These are phyloP conservation scores for Lates japonicus DNA, from an alignment of 2,797 vertebrate genomes.

Conservation along the genomic window DNA sequence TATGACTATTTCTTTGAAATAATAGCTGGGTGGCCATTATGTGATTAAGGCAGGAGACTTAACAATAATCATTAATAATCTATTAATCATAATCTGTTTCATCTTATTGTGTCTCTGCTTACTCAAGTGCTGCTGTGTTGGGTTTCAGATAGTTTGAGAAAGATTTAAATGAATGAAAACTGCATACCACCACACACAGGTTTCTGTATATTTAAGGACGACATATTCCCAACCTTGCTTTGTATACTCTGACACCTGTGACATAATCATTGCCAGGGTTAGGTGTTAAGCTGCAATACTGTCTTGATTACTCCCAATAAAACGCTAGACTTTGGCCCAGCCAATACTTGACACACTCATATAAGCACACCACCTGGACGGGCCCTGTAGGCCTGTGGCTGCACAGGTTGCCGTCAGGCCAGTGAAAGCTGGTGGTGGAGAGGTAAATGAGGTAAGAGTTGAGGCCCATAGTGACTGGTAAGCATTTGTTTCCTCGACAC, in stretches of 20 bases:
- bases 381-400: conserved; percentile 13
- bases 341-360: conserved; percentile 32
- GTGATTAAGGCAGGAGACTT: too few relatives aligned
- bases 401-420: conserved; percentile 31
- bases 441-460: neutral
- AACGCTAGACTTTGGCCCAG: conserved; percentile 76
- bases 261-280: conserved; percentile 64
- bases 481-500: conserved; percentile 56
- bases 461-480: neutral
- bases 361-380: conserved; percentile 25
- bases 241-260: conserved; percentile 13
- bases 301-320: conserved; percentile 68
- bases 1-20: too few relatives aligned
- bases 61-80: too few relatives aligned
- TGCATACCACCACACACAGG: conserved; percentile 23
- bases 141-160: conserved; percentile 1
- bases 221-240: neutral
- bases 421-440: neutral
- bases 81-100: neutral
- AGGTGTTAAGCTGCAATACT: conserved; percentile 38
- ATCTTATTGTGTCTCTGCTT: neutral
- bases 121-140: neutral
- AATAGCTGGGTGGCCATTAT: too few relatives aligned
- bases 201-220: neutral
- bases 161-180: neutral